Base-by-base conservation (phyloP, 2,888 invertebrate genomes). In the Alloscopus bannaensis region DNA sequence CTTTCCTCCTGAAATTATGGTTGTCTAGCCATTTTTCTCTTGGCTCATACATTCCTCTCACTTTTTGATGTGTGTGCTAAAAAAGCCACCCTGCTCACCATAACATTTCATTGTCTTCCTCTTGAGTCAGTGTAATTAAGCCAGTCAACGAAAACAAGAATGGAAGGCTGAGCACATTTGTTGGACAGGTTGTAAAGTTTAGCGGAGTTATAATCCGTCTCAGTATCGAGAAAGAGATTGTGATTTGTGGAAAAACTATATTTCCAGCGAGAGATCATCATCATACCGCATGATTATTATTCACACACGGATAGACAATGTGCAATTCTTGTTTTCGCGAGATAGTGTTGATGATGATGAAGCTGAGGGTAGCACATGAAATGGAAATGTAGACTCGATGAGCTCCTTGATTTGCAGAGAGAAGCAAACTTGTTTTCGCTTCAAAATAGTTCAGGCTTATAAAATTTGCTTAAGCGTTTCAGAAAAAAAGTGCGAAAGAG, bases 71-170 rank as follows among this genome's bases (percentile, higher is more conserved):
- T 68, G 68, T 45, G 76, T 45, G 70, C 70, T 70, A 70, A 62
- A 77, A 77, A 77, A 70, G 64, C 70, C 69, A 70, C 77, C 59
- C 77, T 77, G 70, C 70, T 77, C 70, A 70, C 76, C 77, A 77
- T 70, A 70, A 70, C 69, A 70, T 65, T 70, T 77, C 77, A 77
- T 77, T 70, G n/a, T n/a, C n/a, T n/a, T n/a, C n/a, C n/a, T n/a
- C n/a, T n/a, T n/a, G 64, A 70, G 45, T 57, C 70, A 65, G n/a
- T 65, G 64, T 77, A 77, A 70, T 70, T 70, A 77, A 76, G 62
- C 62, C 52, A 66, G 66, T 68, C 42, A 36, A 47, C 31, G n/a
- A 70, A 47, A 77, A 70, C 65, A 77, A 70, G 77, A 57, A 52
- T 65, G 65, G 50, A 68, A 60, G 29, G 47, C 28, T 16, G 24